These are phyloP conservation scores for Gobiocypris rarus DNA, from an alignment of 2,113 vertebrate species.

Conservation along the genomic window DNA sequence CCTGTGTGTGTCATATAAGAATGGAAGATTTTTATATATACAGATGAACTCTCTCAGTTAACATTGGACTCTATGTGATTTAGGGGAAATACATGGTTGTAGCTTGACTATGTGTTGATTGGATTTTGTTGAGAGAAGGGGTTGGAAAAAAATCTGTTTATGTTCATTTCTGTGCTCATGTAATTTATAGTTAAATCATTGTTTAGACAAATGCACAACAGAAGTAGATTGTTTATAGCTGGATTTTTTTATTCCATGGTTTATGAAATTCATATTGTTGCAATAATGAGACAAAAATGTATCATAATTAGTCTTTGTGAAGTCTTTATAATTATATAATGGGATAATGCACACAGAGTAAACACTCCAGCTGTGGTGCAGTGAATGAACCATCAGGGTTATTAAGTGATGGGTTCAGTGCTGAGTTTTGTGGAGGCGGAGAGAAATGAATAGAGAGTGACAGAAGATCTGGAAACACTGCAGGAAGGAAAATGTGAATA, in stretches of 20 bases:
- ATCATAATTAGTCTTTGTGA: slow-evolving; percentile 19
- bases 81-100: slow-evolving; percentile 15
- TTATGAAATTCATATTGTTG: slow-evolving; percentile 9
- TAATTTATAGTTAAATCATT: slow-evolving; percentile 1
- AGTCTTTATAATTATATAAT: background rate
- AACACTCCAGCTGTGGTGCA: slow-evolving; percentile 3
- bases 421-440: background rate
- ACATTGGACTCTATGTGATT: slow-evolving; percentile 2
- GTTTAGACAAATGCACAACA: slow-evolving; percentile 32
- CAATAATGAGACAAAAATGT: slow-evolving; percentile 14
- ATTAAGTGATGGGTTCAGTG: slow-evolving; percentile 9
- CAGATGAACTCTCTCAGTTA: background rate
- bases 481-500: slow-evolving; percentile 57
- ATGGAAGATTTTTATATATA: background rate
- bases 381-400: slow-evolving; percentile 12
- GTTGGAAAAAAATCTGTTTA: too few species aligned
- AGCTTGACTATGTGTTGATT: slow-evolving; percentile 34
- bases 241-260: background rate
- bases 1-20: too few species aligned
- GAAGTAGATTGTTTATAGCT: background rate
- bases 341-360: background rate
- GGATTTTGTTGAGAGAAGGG: too few species aligned
- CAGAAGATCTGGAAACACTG: background rate
- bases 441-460: background rate
- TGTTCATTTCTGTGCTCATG: slow-evolving; percentile 6